phyloP scores from a whole-genome alignment of 2,888 invertebrate species.

The Sphaeridia pumilis region DNA sequence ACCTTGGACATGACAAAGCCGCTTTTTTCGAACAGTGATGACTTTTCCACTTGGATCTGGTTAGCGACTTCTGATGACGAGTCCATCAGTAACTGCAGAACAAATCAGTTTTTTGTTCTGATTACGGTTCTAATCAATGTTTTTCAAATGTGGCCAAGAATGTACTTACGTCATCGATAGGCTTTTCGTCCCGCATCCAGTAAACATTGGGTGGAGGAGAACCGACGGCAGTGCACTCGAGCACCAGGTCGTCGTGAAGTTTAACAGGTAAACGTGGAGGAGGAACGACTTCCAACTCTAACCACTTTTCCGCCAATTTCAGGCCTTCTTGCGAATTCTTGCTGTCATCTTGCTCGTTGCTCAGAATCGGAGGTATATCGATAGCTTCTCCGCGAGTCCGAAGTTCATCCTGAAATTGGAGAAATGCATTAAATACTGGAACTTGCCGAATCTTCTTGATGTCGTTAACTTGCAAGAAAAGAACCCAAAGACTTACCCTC shows the following conservation, averaged over 20 bases:
- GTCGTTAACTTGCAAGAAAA: too few species aligned
- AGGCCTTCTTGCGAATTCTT: background rate
- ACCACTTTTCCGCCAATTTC: constrained; percentile 15
- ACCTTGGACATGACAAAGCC: constrained; percentile 38
- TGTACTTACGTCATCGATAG: constrained; percentile 32
- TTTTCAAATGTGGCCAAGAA: too few species aligned
- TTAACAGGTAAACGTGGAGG: constrained; percentile 19
- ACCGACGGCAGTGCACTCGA: constrained; percentile 42
- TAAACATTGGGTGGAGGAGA: constrained; percentile 42
- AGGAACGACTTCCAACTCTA: constrained; percentile 28
- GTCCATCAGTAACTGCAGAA: background rate
- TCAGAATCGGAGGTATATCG: background rate
- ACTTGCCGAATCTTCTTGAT: too few species aligned
- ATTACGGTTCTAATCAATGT: too few species aligned
- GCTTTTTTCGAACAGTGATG: background rate
- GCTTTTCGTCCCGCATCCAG: constrained; percentile 42
- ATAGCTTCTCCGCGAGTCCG: background rate
- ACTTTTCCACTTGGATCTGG: background rate
- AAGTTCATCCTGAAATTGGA: background rate
- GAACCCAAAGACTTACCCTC: background rate
- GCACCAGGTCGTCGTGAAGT: constrained; percentile 37
- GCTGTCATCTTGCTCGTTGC: background rate
- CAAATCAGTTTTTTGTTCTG: too few species aligned
- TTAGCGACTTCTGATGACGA: constrained; percentile 13
- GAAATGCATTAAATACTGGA: too few species aligned